Base-by-base conservation (phyloP, 2,113 vertebrate genomes). In the Leucosticte australis region DNA sequence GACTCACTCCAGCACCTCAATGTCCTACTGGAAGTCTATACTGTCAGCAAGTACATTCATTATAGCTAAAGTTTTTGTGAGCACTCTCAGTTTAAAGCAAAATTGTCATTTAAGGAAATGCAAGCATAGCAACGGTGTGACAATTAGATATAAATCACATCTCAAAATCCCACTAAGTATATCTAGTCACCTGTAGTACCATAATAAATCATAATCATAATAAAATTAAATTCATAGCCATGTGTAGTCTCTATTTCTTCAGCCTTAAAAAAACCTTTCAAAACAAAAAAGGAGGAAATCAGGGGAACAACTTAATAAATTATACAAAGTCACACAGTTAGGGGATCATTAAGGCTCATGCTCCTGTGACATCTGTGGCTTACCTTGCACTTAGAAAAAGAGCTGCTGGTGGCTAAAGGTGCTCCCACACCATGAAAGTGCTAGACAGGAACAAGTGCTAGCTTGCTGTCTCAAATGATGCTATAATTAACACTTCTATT, bases 401-500 rank as follows among this genome's bases (percentile, higher is more conserved):
- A 39, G 6, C 15, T 35, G 16, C 26, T 59, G 50, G 21, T 70
- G 50, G 39, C 50, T 47, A 35, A 88, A 90, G 71, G 37, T 70
- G 30, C 31, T 85, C 64, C 59, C 0, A 6, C 41, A 80, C 16
- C 18, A 42, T 7, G 1, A 7, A 74, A 69, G 35, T 42, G 55
- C 56, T 67, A 90, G 82, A 60, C 37, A 91, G 55, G 55, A 95
- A 92, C 85, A 94, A 93, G 59, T 62, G 55, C 53, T 90, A 73
- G 57, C 79, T 65, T 73, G 85, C 63, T 77, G 46, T 86, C 63
- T 55, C 81, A 73, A 86, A 77, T n/a, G 53, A 69, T 77, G 67
- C 84, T 95, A 73, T 70, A 94, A 94, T 55, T 94, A 91, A 95
- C 92, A 90, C 74, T 88, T 74, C 73, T 80, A 90, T 81, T 90